A percentile compares a stretch with the other conserved stretches of the same genome.
Conservation (phyloP, 2,113 vertebrate genomes). For the Canis aureus region DNA sequence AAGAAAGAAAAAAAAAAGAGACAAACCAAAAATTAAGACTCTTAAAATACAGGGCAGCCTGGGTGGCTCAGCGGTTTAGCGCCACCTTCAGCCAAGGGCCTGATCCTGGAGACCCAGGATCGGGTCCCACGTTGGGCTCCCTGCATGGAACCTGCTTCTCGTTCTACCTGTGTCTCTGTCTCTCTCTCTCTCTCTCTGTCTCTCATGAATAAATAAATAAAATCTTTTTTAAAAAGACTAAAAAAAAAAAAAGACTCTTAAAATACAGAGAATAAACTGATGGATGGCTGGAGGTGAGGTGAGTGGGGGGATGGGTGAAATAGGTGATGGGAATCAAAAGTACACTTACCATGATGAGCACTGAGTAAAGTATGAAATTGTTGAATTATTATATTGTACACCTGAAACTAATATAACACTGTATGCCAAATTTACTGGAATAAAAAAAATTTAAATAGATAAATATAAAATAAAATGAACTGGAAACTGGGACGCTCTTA, state of each 20-base stretch:
- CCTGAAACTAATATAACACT: background rate
- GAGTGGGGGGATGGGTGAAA: background rate
- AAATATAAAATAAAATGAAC: background rate
- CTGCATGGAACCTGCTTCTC: too few species aligned
- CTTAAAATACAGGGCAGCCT: background rate
- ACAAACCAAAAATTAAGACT: background rate
- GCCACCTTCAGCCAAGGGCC: too few species aligned
- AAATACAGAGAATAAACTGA: background rate
- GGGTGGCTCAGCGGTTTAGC: too few species aligned
- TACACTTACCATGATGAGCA: background rate
- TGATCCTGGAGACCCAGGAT: too few species aligned
- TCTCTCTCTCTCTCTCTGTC: too few species aligned
- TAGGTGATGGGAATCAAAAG: background rate
- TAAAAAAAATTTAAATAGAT: background rate
- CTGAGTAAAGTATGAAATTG: background rate
- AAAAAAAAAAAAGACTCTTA: background rate
- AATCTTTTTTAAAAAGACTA: too few species aligned
- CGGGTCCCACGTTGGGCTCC: too few species aligned
- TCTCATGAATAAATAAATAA: too few species aligned
- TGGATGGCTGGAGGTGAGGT: too few species aligned
- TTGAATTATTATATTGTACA: background rate
- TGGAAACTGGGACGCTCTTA: background rate
- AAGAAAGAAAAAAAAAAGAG: too few species aligned
- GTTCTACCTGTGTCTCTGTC: too few species aligned
- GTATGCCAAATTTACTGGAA: background rate